Conservation (phyloP, 2,888 invertebrate genomes). For the Drosophila emarginata region DNA sequence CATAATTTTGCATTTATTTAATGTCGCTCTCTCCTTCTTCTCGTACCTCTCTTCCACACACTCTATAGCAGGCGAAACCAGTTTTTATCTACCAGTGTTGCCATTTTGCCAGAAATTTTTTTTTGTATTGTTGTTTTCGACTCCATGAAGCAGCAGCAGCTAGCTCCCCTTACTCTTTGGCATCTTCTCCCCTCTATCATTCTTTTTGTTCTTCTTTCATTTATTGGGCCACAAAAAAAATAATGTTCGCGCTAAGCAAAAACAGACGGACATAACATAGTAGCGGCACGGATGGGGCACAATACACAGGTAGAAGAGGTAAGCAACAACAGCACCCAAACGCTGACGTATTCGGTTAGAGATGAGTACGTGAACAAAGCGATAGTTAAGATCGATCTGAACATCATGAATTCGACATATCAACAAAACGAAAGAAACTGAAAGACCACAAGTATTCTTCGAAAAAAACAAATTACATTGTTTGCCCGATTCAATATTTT, state of each 20-base stretch:
- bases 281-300: background rate
- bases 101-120: conserved; percentile 59
- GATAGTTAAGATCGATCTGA: background rate
- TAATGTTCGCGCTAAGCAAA: background rate
- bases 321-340: conserved; percentile 27
- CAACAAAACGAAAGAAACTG: no score
- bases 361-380: conserved; percentile 24
- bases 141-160: background rate
- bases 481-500: background rate
- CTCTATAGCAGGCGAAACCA: conserved; percentile 49
- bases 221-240: conserved; percentile 3
- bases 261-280: conserved; percentile 1
- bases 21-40: conserved; percentile 3
- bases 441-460: no score
- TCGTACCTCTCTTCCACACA: conserved; percentile 24
- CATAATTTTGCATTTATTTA: conserved; percentile 19
- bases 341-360: conserved; percentile 4
- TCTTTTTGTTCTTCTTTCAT: conserved; percentile 11
- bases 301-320: background rate
- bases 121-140: conserved; percentile 43
- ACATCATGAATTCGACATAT: no score
- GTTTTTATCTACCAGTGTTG: conserved; percentile 59
- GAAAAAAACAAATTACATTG: no score
- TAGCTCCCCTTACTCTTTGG: background rate
- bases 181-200: conserved; percentile 10